phyloP scores from a whole-genome alignment of 2,888 invertebrate species.

The Laothoe populi region DNA sequence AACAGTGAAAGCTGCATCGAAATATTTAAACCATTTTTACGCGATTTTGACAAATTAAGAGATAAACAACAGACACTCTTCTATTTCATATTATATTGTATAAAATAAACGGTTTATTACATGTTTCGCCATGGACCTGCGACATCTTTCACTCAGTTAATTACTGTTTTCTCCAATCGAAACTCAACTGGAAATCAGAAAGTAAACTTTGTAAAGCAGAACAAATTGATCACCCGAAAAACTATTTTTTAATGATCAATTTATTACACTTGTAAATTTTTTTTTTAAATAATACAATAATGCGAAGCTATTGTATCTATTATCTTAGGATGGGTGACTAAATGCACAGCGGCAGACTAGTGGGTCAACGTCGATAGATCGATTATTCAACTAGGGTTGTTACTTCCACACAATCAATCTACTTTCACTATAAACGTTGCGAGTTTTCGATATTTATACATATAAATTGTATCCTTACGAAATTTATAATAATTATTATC shows the following conservation, averaged over 20 bases:
- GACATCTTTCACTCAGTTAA: no score
- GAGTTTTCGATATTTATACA: neutral
- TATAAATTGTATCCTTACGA: no score
- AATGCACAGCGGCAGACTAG: slow-evolving; percentile 51
- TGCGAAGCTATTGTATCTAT: neutral
- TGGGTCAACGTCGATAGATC: slow-evolving; percentile 72
- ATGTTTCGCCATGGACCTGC: no score
- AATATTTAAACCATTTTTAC: no score
- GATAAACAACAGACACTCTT: no score
- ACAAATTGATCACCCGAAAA: neutral
- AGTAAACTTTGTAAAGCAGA: neutral
- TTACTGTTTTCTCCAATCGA: neutral
- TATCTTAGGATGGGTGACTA: slow-evolving; percentile 13
- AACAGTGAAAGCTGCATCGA: no score
- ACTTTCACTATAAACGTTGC: slow-evolving; percentile 17
- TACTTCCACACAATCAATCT: slow-evolving; percentile 26
- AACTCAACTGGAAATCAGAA: neutral
- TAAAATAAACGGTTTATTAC: no score
- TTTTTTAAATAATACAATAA: neutral
- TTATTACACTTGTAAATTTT: no score
- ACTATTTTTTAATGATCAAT: no score
- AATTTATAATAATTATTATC: neutral
- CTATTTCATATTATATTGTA: no score
- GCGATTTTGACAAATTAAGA: no score
- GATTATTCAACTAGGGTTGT: slow-evolving; percentile 62